These are phyloP conservation scores for Lichenostomus cassidix DNA, from an alignment of 2,113 vertebrate species.

Conservation along the genomic window DNA sequence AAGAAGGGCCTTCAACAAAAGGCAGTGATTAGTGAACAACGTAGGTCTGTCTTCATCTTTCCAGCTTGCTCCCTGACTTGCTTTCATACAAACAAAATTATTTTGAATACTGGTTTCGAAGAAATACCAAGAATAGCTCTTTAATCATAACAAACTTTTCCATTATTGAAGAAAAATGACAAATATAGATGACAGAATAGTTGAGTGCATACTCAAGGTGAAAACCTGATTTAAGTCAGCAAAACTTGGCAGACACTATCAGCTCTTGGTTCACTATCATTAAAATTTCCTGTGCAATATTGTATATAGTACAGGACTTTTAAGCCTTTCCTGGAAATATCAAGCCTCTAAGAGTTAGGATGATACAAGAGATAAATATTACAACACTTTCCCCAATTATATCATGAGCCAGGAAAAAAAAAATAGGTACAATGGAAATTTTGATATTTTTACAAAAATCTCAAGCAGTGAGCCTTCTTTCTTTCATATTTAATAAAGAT, in stretches of 20 bases:
- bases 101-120: background rate
- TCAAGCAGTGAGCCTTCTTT: constrained; percentile 1
- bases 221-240: background rate
- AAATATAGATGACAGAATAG: background rate
- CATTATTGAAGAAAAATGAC: background rate
- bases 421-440: background rate
- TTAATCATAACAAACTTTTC: background rate
- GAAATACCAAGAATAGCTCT: background rate
- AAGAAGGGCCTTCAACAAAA: background rate
- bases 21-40: background rate
- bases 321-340: background rate
- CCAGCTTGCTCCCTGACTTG: background rate
- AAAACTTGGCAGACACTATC: background rate
- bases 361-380: background rate
- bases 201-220: background rate
- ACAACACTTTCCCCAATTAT: background rate
- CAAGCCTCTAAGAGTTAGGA: background rate
- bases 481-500: constrained; percentile 71
- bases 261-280: background rate
- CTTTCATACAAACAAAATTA: background rate
- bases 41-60: background rate
- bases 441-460: constrained; percentile 52
- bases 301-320: background rate
- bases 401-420: background rate
- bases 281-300: background rate